These are phyloP conservation scores for Nomada fabriciana DNA, from an alignment of 2,888 invertebrate genomes.

Conservation along the genomic window DNA sequence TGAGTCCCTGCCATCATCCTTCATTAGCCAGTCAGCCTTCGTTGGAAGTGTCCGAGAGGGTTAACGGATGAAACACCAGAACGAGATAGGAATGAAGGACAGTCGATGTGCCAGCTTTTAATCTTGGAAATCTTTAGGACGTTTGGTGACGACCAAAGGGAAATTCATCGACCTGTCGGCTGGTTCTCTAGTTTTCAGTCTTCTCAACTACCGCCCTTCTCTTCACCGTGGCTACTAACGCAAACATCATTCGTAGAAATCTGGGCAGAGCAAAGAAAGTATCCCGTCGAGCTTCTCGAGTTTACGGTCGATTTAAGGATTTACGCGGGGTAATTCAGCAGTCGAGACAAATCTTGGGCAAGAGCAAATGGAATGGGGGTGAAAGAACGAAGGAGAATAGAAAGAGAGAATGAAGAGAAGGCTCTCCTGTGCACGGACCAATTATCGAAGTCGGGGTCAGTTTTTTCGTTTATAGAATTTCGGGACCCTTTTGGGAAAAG, in stretches of 20 bases:
- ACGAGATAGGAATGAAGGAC: conserved; percentile 6
- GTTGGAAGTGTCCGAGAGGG: conserved; percentile 51
- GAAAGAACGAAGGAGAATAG: conserved; percentile 29
- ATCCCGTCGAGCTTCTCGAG: conserved; percentile 68
- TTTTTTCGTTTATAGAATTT: conserved; percentile 44
- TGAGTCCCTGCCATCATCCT: conserved; percentile 64
- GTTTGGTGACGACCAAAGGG: conserved; percentile 66
- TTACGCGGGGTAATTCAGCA: conserved; percentile 76
- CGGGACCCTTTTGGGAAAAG: conserved; percentile 7
- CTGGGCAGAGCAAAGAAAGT: conserved; percentile 69
- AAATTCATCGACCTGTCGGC: conserved; percentile 58
- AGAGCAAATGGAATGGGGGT: conserved; percentile 35
- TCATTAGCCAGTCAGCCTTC: conserved; percentile 69
- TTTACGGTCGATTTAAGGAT: conserved; percentile 79
- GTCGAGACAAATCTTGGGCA: conserved; percentile 65
- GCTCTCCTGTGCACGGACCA: conserved; percentile 7
- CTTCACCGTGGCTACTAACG: conserved; percentile 67
- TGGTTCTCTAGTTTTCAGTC: conserved; percentile 46
- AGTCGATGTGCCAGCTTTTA: conserved; percentile 67
- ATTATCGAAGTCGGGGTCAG: conserved; percentile 44
- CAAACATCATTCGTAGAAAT: conserved; percentile 78
- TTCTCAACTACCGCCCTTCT: conserved; percentile 21
- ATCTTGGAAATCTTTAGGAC: conserved; percentile 72
- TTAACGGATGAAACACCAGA: conserved; percentile 23
- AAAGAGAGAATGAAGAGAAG: background rate